Percentiles rank a stretch among this genome's conserved stretches.
These are phyloP conservation scores for Oscheius sp. DNA, from an alignment of 2,888 invertebrate genomes.

Conservation along the genomic window DNA sequence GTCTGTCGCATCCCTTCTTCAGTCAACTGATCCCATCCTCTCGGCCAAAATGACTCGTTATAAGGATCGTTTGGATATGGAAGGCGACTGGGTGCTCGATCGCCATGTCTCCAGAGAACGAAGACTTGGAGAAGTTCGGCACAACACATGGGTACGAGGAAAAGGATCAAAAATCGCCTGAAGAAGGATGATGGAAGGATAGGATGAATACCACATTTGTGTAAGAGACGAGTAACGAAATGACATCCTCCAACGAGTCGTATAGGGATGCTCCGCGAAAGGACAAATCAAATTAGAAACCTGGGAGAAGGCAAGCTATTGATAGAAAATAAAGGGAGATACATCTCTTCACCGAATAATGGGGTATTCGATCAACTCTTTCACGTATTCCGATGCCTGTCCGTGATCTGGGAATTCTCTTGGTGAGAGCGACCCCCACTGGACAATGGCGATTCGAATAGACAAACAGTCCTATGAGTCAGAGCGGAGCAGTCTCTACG, in stretches of 20 bases:
- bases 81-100: conserved; percentile 38
- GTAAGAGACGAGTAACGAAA: neutral
- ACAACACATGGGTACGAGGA: neutral
- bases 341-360: neutral
- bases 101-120: conserved; percentile 77
- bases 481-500: conserved; percentile 16
- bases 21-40: conserved; percentile 49
- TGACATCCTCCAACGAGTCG: conserved; percentile 7
- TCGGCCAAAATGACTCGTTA: conserved; percentile 38
- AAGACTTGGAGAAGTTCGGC: conserved; percentile 7
- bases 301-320: neutral
- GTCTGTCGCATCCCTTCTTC: conserved; percentile 16
- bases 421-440: conserved; percentile 3
- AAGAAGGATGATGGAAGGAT: neutral
- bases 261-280: no score
- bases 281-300: no score
- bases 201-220: no score
- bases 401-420: conserved; percentile 15
- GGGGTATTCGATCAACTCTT: no score
- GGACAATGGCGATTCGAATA: conserved; percentile 29
- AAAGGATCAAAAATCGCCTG: neutral
- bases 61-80: conserved; percentile 50
- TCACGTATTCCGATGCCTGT: neutral
- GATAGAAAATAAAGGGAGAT: neutral
- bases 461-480: conserved; percentile 29